A percentile compares a stretch with the other conserved stretches of the same genome.
Evolutionary conservation across 2,888 invertebrate genomes (phyloP).

Genomic region (Caenorhabditis auriculariae): DNA sequence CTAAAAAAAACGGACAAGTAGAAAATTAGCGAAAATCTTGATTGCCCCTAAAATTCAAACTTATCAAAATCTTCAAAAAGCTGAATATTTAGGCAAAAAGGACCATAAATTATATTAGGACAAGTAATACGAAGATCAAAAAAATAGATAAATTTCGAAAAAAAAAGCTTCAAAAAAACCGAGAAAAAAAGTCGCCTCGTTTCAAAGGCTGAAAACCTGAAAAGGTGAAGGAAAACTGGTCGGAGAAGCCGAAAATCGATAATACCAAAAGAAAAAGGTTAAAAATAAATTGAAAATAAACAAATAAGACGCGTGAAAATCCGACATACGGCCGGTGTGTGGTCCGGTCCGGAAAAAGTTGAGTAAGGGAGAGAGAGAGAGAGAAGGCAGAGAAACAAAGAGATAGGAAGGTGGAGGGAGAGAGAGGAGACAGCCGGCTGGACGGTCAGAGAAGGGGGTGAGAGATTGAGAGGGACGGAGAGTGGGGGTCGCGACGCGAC

Average conservation of each 20-base stretch:
- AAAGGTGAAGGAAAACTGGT: neutral
- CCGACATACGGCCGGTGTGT: neutral
- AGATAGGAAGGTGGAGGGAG: constrained; percentile 7
- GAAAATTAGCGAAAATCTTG: too few species aligned
- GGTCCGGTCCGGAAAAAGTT: neutral
- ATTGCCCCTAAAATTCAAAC: too few species aligned
- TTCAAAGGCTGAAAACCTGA: neutral
- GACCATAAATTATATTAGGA: too few species aligned
- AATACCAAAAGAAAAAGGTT: neutral
- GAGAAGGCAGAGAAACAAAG: constrained; percentile 6
- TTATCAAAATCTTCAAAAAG: too few species aligned
- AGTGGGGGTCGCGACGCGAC: too few species aligned
- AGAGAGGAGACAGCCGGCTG: constrained; percentile 6
- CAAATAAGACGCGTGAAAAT: neutral
- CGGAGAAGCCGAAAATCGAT: neutral
- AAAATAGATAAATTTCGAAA: too few species aligned
- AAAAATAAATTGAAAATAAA: neutral
- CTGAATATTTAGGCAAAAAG: too few species aligned
- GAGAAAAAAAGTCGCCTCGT: too few species aligned
- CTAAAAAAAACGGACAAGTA: too few species aligned
- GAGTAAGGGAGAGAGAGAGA: constrained; percentile 12
- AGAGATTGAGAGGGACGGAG: too few species aligned
- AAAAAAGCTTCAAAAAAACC: too few species aligned
- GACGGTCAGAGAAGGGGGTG: constrained; percentile 7
- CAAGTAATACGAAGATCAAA: too few species aligned